These are phyloP conservation scores for Diploscapter pachys DNA, from an alignment of 1,140 invertebrate species.

Conservation along the genomic window DNA sequence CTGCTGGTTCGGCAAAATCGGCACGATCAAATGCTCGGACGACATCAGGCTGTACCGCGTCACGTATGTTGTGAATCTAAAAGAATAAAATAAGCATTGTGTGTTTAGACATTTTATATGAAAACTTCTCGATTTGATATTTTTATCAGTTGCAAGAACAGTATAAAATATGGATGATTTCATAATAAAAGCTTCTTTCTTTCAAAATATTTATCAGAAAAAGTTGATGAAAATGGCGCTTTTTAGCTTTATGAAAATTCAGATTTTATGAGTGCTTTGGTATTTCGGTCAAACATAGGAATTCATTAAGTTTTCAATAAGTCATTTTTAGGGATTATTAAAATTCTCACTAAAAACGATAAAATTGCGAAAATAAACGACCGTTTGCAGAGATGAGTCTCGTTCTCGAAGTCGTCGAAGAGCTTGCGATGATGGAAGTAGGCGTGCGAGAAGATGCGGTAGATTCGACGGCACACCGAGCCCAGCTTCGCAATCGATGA, in stretches of 20 bases:
- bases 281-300: no score
- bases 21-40: slow-evolving; percentile 95
- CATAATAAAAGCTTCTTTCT: not conserved
- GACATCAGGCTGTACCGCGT: slow-evolving; percentile 98
- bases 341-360: not conserved
- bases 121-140: not conserved
- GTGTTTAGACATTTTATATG: not conserved
- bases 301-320: no score
- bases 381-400: slow-evolving; percentile 36
- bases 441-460: slow-evolving; percentile 98
- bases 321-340: not conserved
- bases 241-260: slow-evolving; percentile 81
- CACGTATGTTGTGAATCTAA: slow-evolving; percentile 91
- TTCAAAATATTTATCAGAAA: slow-evolving; percentile 60
- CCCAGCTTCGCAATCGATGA: slow-evolving; percentile 95
- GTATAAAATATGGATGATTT: no score
- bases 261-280: slow-evolving; percentile 29
- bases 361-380: not conserved
- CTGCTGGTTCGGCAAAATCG: slow-evolving; percentile 69
- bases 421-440: slow-evolving; percentile 95
- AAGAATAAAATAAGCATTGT: not conserved
- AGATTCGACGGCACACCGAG: slow-evolving; percentile 94
- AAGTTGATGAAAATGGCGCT: no score
- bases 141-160: not conserved
- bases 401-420: slow-evolving; percentile 91